Evolutionary conservation across 1,140 invertebrate species (phyloP), one percentile per base, ranked within the genome.

Genomic region (Pseudomyrmex flavicornis): DNA sequence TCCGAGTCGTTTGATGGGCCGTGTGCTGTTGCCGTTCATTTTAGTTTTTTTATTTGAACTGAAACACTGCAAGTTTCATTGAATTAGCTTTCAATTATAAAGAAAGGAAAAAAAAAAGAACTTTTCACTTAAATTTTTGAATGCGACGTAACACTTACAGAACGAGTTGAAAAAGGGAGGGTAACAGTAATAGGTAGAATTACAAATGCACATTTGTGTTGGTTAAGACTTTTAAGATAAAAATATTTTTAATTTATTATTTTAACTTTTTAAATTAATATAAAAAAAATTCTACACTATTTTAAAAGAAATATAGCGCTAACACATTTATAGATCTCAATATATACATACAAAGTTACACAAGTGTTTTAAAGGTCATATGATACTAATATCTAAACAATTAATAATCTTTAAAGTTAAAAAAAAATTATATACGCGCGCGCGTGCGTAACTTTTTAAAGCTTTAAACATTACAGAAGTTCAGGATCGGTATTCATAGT

Each of bases 131-230:
- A 85, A 35, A 12, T 44, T 82, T 74, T 54, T 46, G 62, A 63
- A 75, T 82, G 46, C 70, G 54, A 77, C 48, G 8, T 62, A 76
- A 77, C 35, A 26, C 46, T 83, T 82, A 75, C 59, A 83, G 70
- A 65, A 76, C 2, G 20, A 15, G 22, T 62, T 15, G 48, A 66
- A 65, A 76, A 48, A 48, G 5, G 26, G n/a, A 66, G n/a, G 4
- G 76, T 80, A 80, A 72, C 76, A 80, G 76, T 80, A 70, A 66
- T 66, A 80, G 76, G 54, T 80, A 80, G 54, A 59, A 80, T 80
- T 69, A 58, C 20, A 12, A 70, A 58, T 59, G 7, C 54, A 79
- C 15, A 44, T 66, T 77, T 77, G 15, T 15, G 1, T 68, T 66
- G 48, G 48, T 76, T 15, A 66, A n/a, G 61, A 74, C 35, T 77